A percentile compares a stretch with the other conserved stretches of the same genome.
Evolutionary conservation across 2,113 vertebrate species (phyloP).

Genomic region (Centrocercus urophasianus): DNA sequence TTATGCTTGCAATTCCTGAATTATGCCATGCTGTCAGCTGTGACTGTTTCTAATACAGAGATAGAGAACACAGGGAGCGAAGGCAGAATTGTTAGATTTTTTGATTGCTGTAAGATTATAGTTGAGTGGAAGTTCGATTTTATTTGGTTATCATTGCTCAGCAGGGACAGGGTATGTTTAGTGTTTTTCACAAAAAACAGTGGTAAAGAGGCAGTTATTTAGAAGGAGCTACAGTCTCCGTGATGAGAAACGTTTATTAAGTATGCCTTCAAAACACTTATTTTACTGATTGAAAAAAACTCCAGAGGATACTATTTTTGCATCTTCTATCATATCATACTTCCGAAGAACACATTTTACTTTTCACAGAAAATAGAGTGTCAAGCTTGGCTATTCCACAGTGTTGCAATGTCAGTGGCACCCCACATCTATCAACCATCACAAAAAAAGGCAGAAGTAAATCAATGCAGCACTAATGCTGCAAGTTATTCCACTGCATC

Average conservation of each 20-base stretch:
- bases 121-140: background rate
- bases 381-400: background rate
- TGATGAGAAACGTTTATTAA: background rate
- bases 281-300: constrained; percentile 20
- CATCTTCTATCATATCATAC: background rate
- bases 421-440: background rate
- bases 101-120: background rate
- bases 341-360: background rate
- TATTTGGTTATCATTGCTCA: background rate
- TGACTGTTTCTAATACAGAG: background rate
- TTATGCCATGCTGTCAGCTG: background rate
- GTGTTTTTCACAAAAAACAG: background rate
- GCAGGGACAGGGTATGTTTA: background rate
- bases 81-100: background rate
- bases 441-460: background rate
- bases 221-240: background rate
- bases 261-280: background rate
- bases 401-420: background rate
- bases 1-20: background rate
- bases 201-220: background rate
- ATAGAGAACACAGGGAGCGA: background rate
- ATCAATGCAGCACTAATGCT: rapidly evolving
- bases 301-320: background rate
- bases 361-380: background rate
- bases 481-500: background rate